Conservation (phyloP, 2,113 vertebrate species). For the Mesocricetus auratus region DNA sequence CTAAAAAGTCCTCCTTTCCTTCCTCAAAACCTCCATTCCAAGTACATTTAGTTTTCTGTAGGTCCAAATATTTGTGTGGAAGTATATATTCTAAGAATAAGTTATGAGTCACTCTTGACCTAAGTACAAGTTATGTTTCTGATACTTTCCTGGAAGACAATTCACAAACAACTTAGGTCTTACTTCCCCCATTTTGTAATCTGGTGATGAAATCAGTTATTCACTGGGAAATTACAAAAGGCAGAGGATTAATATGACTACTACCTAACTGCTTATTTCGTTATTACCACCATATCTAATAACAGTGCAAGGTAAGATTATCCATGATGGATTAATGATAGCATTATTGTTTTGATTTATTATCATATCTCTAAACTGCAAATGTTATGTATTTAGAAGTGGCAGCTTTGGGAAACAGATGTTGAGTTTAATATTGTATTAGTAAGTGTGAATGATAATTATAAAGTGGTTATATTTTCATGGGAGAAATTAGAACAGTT, state of each 20-base stretch:
- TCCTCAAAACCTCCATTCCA: not conserved
- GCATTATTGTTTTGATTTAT: not conserved
- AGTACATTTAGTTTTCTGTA: not conserved
- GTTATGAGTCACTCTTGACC: not conserved
- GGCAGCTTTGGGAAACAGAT: not conserved
- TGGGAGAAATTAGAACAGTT: not conserved
- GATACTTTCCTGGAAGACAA: not conserved
- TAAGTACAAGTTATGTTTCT: not conserved
- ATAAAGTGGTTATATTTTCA: not conserved
- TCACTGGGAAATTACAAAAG: not conserved
- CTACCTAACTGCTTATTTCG: not conserved
- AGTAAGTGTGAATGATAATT: not conserved
- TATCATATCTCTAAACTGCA: not conserved
- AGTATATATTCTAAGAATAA: not conserved
- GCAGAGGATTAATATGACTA: not conserved
- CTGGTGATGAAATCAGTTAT: slow-evolving; percentile 14
- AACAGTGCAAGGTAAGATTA: not conserved
- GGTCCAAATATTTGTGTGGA: not conserved
- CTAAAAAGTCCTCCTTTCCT: not conserved
- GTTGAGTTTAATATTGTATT: not conserved
- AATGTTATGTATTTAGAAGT: not conserved
- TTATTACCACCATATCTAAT: not conserved
- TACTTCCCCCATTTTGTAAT: not conserved
- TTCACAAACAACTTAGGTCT: not conserved
- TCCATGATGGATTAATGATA: not conserved